Percentiles rank a stretch among this genome's conserved stretches.
Conservation (phyloP, 2,888 invertebrate species). For the Zele albiditarsus region DNA sequence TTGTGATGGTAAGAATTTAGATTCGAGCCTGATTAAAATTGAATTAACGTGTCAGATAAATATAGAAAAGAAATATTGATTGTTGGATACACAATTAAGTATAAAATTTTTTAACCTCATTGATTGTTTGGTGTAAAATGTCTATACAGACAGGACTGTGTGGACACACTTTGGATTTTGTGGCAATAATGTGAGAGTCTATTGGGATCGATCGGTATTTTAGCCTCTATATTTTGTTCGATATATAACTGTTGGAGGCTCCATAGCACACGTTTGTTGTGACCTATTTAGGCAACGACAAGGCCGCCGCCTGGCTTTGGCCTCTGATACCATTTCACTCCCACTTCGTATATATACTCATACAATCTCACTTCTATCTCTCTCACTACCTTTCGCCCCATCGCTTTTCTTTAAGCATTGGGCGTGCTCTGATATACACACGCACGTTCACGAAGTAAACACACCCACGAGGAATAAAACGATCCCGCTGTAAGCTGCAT, state of each 20-base stretch:
- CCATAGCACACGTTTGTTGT: conserved; percentile 47
- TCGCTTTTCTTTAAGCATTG: conserved; percentile 20
- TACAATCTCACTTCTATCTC: not conserved
- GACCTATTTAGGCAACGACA: conserved; percentile 56
- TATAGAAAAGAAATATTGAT: too few species aligned
- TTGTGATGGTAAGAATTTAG: too few species aligned
- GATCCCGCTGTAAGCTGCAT: not conserved
- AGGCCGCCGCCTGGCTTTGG: conserved; percentile 57
- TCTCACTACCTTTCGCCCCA: not conserved
- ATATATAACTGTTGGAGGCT: conserved; percentile 49
- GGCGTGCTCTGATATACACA: conserved; percentile 40
- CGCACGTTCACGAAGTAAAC: conserved; percentile 40
- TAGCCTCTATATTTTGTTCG: conserved; percentile 26
- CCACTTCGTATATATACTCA: conserved; percentile 26
- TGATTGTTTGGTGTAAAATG: not conserved
- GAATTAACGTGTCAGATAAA: too few species aligned
- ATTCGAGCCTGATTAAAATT: too few species aligned
- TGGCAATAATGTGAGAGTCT: conserved; percentile 15
- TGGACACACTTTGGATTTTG: not conserved
- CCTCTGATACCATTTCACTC: conserved; percentile 49
- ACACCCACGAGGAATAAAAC: conserved; percentile 31
- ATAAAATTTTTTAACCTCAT: not conserved
- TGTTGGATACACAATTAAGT: too few species aligned
- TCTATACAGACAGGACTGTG: not conserved
- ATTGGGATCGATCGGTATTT: conserved; percentile 22